Conservation (phyloP, 2,888 invertebrate species). For the Atrina japonica region DNA sequence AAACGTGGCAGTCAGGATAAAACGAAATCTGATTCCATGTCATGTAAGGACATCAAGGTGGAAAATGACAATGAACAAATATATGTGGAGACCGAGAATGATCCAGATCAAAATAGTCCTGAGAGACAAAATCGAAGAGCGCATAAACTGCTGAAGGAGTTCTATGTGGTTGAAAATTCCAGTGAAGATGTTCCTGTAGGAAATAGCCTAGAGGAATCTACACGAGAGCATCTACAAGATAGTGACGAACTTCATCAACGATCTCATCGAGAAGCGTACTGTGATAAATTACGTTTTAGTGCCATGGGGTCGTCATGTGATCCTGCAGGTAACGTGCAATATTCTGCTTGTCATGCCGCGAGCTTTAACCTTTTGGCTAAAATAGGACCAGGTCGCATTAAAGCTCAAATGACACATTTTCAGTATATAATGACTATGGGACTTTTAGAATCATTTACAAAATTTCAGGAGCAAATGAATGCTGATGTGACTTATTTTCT, state of each 20-base stretch:
- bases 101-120: slow-evolving; percentile 3
- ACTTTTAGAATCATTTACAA: slow-evolving; percentile 87
- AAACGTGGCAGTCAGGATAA: too few species aligned
- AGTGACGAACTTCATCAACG: neutral
- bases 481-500: slow-evolving; percentile 84
- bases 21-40: too few species aligned
- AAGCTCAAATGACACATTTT: slow-evolving; percentile 95
- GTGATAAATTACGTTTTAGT: slow-evolving; percentile 49
- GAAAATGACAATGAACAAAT: neutral
- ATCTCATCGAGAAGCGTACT: slow-evolving; percentile 34
- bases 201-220: too few species aligned
- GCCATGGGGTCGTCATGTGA: neutral
- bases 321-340: slow-evolving; percentile 53
- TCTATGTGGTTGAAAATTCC: slow-evolving; percentile 52
- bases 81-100: slow-evolving; percentile 1
- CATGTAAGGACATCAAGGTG: neutral
- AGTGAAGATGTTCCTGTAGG: too few species aligned
- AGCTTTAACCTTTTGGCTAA: slow-evolving; percentile 90
- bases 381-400: slow-evolving; percentile 89
- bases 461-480: slow-evolving; percentile 69
- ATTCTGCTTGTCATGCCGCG: slow-evolving; percentile 77
- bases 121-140: slow-evolving; percentile 48
- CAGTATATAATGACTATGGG: slow-evolving; percentile 94
- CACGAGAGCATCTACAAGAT: slow-evolving; percentile 25
- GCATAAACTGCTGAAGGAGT: slow-evolving; percentile 54